phyloP scores from a whole-genome alignment of 2,888 invertebrate species.

The Ditula angustiorana region DNA sequence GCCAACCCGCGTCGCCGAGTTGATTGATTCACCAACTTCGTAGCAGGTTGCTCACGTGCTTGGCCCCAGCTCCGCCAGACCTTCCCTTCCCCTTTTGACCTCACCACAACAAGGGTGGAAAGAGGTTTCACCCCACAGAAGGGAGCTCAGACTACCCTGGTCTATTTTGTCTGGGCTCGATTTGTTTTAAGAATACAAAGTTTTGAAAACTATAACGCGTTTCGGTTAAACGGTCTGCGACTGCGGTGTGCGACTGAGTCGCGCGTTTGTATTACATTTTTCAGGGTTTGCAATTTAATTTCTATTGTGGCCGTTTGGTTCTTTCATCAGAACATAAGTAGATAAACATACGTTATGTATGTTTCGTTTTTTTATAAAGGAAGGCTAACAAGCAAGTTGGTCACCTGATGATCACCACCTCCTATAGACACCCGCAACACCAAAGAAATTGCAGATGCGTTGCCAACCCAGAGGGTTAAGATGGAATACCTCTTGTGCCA shows the following conservation, averaged over 20 bases:
- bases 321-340: too few species aligned
- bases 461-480: too few species aligned
- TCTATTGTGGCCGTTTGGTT: too few species aligned
- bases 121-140: slow-evolving; percentile 46
- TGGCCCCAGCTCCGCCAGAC: slow-evolving; percentile 59
- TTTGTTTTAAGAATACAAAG: slow-evolving; percentile 57
- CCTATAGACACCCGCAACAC: too few species aligned
- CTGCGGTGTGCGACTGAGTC: background rate
- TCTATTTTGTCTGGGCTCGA: slow-evolving; percentile 55
- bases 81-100: slow-evolving; percentile 46
- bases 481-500: too few species aligned
- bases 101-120: slow-evolving; percentile 40
- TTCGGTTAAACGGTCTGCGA: background rate
- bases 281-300: background rate
- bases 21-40: slow-evolving; percentile 83
- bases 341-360: too few species aligned
- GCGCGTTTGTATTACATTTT: background rate
- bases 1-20: slow-evolving; percentile 74
- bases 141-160: slow-evolving; percentile 53
- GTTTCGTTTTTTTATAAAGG: too few species aligned
- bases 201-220: slow-evolving; percentile 25
- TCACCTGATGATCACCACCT: too few species aligned
- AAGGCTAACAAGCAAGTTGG: too few species aligned
- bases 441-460: too few species aligned
- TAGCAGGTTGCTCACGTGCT: slow-evolving; percentile 77